Evolutionary conservation across 2,113 vertebrate genomes (phyloP).

Genomic region (Phalacrocorax carbo): DNA sequence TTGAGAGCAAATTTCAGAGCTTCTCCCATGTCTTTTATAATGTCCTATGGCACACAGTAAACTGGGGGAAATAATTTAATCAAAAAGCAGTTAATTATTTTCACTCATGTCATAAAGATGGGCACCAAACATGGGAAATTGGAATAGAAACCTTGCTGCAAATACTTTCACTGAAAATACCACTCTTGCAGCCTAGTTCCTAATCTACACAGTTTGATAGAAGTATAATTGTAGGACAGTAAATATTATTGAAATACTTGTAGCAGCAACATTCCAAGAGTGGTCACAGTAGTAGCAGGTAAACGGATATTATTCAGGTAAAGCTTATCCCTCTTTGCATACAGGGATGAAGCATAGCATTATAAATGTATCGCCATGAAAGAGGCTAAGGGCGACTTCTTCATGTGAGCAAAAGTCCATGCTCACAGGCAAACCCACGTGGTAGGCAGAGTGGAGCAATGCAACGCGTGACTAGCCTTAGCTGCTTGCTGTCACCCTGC

Average conservation of each 20-base stretch:
- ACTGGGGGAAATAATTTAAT: not conserved
- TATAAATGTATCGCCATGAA: not conserved
- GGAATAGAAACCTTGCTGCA: not conserved
- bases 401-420: fast-evolving
- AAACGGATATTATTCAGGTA: not conserved
- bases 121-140: not conserved
- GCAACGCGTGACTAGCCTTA: not conserved
- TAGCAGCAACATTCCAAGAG: not conserved
- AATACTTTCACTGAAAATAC: not conserved
- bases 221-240: not conserved
- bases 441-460: fast-evolving
- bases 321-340: not conserved
- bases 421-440: fast-evolving
- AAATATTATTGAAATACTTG: not conserved
- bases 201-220: not conserved
- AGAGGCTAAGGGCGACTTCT: fast-evolving
- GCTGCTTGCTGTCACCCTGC: not conserved
- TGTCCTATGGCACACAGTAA: not conserved
- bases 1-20: constrained; percentile 5
- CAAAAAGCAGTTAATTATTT: constrained; percentile 25
- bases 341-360: fast-evolving
- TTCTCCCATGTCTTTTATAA: not conserved
- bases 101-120: not conserved
- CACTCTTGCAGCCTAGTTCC: not conserved
- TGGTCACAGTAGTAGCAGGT: not conserved